Evolutionary conservation across 2,113 vertebrate genomes (phyloP).

Genomic region (Sander lucioperca): DNA sequence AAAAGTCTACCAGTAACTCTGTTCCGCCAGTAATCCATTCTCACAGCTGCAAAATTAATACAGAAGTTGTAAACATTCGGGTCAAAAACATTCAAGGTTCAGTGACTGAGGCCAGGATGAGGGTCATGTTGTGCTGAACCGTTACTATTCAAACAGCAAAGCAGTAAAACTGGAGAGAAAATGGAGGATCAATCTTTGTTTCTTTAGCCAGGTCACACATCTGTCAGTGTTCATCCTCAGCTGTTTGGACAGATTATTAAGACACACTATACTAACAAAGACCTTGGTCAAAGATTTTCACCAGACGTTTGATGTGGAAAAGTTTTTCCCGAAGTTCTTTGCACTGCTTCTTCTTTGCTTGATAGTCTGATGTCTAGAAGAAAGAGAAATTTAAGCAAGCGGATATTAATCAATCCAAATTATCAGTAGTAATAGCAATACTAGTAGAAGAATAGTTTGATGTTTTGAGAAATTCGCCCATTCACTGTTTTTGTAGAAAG

Average conservation of each 20-base stretch:
- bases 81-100: background rate
- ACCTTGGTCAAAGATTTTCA: slow-evolving; percentile 86
- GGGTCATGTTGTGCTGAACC: background rate
- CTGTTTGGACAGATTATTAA: background rate
- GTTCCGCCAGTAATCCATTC: background rate
- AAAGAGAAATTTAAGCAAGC: background rate
- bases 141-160: background rate
- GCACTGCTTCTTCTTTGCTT: slow-evolving; percentile 84
- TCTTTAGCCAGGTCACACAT: slow-evolving; percentile 6
- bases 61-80: background rate
- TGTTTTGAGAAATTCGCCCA: background rate
- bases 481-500: background rate
- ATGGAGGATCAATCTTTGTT: background rate
- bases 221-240: background rate
- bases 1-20: background rate
- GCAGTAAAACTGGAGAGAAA: background rate
- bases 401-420: background rate
- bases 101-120: background rate
- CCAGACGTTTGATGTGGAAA: slow-evolving; percentile 89
- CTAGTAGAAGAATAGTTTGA: too few relatives aligned
- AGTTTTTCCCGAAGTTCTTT: slow-evolving; percentile 86
- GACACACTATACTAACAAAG: slow-evolving; percentile 64
- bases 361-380: slow-evolving; percentile 84
- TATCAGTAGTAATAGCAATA: background rate
- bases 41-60: background rate